Conservation (phyloP, 2,113 vertebrate species). For the Athene cunicularia region DNA sequence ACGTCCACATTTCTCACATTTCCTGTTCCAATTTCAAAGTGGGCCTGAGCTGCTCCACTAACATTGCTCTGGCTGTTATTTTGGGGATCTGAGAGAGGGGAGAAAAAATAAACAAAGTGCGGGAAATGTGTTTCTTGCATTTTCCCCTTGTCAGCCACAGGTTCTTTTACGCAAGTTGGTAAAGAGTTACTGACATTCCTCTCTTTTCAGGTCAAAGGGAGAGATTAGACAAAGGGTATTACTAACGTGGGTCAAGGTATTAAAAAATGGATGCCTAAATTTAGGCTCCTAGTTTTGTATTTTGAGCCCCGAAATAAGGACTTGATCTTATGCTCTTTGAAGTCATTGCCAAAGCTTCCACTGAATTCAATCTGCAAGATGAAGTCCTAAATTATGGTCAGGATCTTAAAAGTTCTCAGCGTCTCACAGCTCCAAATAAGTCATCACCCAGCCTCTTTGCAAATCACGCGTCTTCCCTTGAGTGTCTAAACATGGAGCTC, state of each 20-base stretch:
- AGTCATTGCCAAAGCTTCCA: conserved; percentile 26
- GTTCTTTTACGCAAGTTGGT: background rate
- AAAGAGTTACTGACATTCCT: background rate
- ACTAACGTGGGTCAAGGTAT: background rate
- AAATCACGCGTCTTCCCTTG: background rate
- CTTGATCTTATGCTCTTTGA: conserved; percentile 36
- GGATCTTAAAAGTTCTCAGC: conserved; percentile 18
- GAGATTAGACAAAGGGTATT: conserved; percentile 5
- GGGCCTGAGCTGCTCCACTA: background rate
- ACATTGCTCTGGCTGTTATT: background rate
- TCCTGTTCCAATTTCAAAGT: conserved; percentile 36
- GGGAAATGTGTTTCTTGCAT: background rate
- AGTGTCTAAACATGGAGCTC: background rate
- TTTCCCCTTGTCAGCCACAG: background rate
- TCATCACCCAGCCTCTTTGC: background rate
- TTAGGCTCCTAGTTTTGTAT: conserved; percentile 31
- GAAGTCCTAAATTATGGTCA: conserved; percentile 20
- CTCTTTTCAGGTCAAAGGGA: background rate
- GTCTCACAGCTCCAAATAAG: background rate
- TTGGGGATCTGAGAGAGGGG: background rate
- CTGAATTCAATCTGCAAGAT: background rate
- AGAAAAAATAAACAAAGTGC: background rate
- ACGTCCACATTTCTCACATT: conserved; percentile 34
- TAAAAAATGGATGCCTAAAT: conserved; percentile 23
- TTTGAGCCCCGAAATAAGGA: conserved; percentile 19